phyloP scores from a whole-genome alignment of 2,797 vertebrate genomes.

The Melanotaenia trifasciata region DNA sequence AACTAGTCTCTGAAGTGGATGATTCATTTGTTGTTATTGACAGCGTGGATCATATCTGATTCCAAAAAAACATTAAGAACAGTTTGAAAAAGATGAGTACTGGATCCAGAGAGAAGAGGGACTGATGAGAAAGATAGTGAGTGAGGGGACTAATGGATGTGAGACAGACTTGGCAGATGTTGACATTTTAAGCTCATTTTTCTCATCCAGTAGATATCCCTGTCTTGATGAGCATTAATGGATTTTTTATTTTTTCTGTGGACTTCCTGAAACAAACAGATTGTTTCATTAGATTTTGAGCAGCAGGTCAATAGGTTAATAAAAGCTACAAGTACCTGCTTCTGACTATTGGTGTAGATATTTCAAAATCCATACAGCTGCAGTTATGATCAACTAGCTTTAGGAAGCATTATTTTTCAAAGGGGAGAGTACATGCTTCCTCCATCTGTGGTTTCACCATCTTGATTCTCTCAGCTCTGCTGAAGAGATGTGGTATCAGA shows the following conservation, averaged over 20 bases:
- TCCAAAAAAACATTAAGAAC: conserved; percentile 24
- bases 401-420: conserved; percentile 9
- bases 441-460: conserved; percentile 45
- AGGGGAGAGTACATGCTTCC: conserved; percentile 19
- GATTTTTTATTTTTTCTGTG: conserved; percentile 17
- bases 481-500: conserved; percentile 27
- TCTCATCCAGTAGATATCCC: conserved; percentile 49
- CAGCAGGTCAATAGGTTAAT: conserved; percentile 54
- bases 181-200: conserved; percentile 73
- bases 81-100: conserved; percentile 32
- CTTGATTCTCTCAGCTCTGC: conserved; percentile 33
- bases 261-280: conserved; percentile 54
- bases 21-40: conserved; percentile 35
- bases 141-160: conserved; percentile 58
- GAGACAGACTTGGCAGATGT: conserved; percentile 63
- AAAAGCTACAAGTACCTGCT: conserved; percentile 26
- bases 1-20: conserved; percentile 27
- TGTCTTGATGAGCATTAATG: conserved; percentile 58
- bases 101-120: conserved; percentile 17
- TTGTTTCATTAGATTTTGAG: conserved; percentile 50
- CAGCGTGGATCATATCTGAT: conserved; percentile 34
- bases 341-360: conserved; percentile 28
- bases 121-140: conserved; percentile 15
- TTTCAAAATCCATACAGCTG: conserved; percentile 37
- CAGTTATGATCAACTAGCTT: conserved; percentile 9